Evolutionary conservation across 92 coral and sea anemone genomes (phyloP).

Genomic region (Bergia puertoricense): DNA sequence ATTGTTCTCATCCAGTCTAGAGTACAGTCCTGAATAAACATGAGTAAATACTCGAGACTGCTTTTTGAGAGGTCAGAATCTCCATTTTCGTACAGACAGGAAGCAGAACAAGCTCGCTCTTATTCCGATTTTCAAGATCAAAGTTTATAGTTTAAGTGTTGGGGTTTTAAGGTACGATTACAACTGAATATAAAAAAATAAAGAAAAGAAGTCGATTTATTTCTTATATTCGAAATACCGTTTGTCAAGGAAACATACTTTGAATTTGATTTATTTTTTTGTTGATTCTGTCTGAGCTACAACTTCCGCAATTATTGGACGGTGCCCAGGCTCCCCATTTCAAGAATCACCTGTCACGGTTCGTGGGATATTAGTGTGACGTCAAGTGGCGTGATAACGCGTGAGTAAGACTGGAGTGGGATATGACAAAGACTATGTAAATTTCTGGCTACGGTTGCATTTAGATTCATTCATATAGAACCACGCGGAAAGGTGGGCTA

Average conservation of each 20-base stretch:
- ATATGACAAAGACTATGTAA: constrained; percentile 22
- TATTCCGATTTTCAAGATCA: neutral
- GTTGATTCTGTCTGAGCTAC: no score
- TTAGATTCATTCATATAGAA: constrained; percentile 26
- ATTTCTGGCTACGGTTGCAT: constrained; percentile 23
- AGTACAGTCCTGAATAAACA: neutral
- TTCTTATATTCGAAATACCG: no score
- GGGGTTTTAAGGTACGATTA: neutral
- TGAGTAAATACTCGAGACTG: neutral
- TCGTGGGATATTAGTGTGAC: constrained; percentile 37
- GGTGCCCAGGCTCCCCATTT: neutral
- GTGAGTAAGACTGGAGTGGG: neutral
- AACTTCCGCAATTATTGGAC: neutral
- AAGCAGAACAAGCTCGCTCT: neutral
- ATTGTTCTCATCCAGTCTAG: neutral
- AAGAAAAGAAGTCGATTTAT: no score
- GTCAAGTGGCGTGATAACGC: constrained; percentile 42
- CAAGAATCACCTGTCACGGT: constrained; percentile 19
- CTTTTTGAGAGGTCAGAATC: neutral
- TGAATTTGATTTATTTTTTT: no score
- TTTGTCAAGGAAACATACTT: no score
- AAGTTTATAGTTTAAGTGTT: neutral
- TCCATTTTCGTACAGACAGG: constrained; percentile 6
- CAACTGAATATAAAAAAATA: no score
- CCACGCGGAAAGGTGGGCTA: constrained; percentile 23